Base-by-base conservation (phyloP, 37 sponge, comb jelly and placozoan species). In the Amphimedon queenslandica region DNA sequence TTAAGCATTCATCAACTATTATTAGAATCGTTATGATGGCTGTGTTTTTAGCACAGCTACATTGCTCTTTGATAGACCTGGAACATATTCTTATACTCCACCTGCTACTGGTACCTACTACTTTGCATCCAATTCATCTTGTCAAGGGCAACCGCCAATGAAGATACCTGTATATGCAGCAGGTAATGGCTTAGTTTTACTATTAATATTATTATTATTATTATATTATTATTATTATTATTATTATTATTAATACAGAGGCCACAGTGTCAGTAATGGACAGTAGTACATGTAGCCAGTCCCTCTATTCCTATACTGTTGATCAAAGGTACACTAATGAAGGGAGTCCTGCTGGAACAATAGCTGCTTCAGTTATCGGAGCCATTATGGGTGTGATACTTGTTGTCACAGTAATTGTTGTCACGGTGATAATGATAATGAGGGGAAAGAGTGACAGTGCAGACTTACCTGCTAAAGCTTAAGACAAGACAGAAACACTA, bases 11-110 rank as follows among this genome's bases (percentile, higher is more conserved):
- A 47, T 18, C 13, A 47, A 47, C 53, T 47, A 47, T 47, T 47
- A 47, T 47, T 47, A 60, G 61, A 60, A 60, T 60, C 61, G 61
- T 6, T 60, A 25, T n/a, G 61, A 60, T 60, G 61, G 61, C 5
- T 60, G 61, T 60, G 61, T 60, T 25, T 60, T 25, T n/a, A 60
- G 27, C 21, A n/a, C 61, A n/a, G 61, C 27, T 60, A 11, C 27
- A n/a, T 25, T 25, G 28, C 27, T 60, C 8, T 13, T n/a, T n/a
- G 27, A 60, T 6, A 60, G 5, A n/a, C 61, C 5, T n/a, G 21
- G 24, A 25, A 60, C 27, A n/a, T 60, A 25, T n/a, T 60, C 21
- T 5, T 60, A 60, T n/a, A 25, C 61, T 6, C 21, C 21, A 6
- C 5, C 61, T 25, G 27, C 5, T 25, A 6, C 61, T 25, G 61